A percentile compares a stretch with the other conserved stretches of the same genome.
phyloP scores from a whole-genome alignment of 2,113 vertebrate genomes.

The Clarias magur region DNA sequence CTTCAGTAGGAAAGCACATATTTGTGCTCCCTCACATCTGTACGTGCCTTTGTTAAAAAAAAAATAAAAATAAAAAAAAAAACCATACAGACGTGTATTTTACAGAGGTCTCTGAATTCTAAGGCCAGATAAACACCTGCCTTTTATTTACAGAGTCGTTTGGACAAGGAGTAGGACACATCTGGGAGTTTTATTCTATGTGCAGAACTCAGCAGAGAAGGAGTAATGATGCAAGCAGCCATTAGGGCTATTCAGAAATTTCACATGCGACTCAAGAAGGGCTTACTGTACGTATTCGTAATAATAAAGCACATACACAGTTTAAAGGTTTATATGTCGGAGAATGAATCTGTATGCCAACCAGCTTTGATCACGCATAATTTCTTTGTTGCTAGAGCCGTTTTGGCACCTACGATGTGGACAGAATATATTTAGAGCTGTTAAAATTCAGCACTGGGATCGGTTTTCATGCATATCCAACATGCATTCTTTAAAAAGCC shows the following conservation, averaged over 20 bases:
- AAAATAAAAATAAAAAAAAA: not conserved
- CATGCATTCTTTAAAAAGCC: slow-evolving; percentile 18
- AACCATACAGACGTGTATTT: not conserved
- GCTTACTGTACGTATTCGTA: slow-evolving; percentile 1
- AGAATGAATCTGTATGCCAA: slow-evolving; percentile 8
- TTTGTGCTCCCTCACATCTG: slow-evolving; percentile 40
- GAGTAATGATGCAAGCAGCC: slow-evolving; percentile 17
- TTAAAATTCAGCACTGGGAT: slow-evolving; percentile 17
- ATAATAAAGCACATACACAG: not conserved
- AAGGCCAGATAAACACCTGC: slow-evolving; percentile 23
- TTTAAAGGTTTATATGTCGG: not conserved
- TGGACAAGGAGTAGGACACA: slow-evolving; percentile 9
- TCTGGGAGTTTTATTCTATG: slow-evolving; percentile 18
- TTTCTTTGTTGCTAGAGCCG: not conserved
- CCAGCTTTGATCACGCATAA: not conserved
- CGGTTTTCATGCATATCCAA: slow-evolving; percentile 33
- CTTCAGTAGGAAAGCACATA: slow-evolving; percentile 45
- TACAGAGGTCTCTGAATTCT: slow-evolving; percentile 5
- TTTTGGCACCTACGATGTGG: slow-evolving; percentile 16
- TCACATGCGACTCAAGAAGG: not conserved
- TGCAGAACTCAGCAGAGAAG: not conserved
- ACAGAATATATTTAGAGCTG: slow-evolving; percentile 14
- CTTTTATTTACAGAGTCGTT: slow-evolving; percentile 36
- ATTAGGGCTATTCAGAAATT: not conserved
- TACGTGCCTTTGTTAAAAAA: slow-evolving; percentile 29